These are phyloP conservation scores for Apogon hyalosoma DNA, from an alignment of 2,797 vertebrate species.

Conservation along the genomic window DNA sequence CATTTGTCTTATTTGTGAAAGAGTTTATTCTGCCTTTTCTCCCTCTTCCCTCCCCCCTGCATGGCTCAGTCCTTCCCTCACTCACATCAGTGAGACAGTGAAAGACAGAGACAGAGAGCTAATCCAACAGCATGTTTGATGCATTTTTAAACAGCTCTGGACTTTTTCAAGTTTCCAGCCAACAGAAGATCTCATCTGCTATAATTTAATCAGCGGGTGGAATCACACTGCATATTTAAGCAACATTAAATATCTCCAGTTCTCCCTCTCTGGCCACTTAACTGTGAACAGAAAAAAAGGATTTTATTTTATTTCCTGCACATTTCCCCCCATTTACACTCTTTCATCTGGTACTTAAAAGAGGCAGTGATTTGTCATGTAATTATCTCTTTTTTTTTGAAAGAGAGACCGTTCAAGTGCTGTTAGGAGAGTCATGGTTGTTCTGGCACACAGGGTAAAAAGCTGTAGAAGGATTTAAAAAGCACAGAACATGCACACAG, in stretches of 20 bases:
- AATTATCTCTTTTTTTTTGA: constrained; percentile 70
- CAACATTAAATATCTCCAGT: constrained; percentile 81
- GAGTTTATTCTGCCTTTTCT: constrained; percentile 32
- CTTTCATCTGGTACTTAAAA: constrained; percentile 81
- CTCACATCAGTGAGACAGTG: constrained; percentile 49
- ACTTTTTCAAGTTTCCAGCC: constrained; percentile 80
- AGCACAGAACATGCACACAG: constrained; percentile 26
- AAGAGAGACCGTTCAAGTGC: constrained; percentile 67
- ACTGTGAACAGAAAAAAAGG: constrained; percentile 58
- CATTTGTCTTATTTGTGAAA: constrained; percentile 55
- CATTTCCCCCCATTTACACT: constrained; percentile 71
- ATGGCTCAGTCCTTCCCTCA: constrained; percentile 21
- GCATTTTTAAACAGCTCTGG: constrained; percentile 87
- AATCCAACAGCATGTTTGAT: constrained; percentile 86
- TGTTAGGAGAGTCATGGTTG: constrained; percentile 54
- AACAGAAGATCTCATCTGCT: constrained; percentile 80
- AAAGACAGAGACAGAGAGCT: constrained; percentile 76
- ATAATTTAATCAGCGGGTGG: constrained; percentile 84
- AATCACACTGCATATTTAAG: constrained; percentile 87
- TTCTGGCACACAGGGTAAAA: constrained; percentile 31
- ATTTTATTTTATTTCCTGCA: constrained; percentile 75
- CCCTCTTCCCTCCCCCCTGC: constrained; percentile 4
- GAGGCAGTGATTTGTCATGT: constrained; percentile 79
- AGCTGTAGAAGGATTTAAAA: constrained; percentile 58
- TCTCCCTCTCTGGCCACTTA: constrained; percentile 78